Evolutionary conservation across 2,888 invertebrate genomes (phyloP), one percentile per base, ranked within the genome.

Genomic region (Tillus elongatus): DNA sequence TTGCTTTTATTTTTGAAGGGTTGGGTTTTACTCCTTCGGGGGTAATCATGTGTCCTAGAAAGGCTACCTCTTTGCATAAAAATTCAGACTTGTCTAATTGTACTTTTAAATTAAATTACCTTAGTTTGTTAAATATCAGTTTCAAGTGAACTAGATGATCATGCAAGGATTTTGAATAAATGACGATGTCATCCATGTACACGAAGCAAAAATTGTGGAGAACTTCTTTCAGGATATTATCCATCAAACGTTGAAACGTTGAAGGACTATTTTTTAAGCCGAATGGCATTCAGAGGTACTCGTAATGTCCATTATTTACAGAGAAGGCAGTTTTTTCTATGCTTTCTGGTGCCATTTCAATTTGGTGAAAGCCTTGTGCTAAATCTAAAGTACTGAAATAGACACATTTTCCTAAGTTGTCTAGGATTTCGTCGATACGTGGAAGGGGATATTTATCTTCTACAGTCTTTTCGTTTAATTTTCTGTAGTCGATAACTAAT

Each of bases 111-210:
- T 34, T 33, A 12, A 27, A 10, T 8, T 37, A 24, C 10, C 30
- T n/a, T 3, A 39, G 24, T 3, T 13, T 14, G 29, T 14, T 10
- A 11, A 39, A 39, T 1, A 39, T 32, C 4, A 13, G 19, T 10
- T 37, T 13, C 12, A 39, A 14, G 19, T 36, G 38, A 13, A 12
- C 8, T n/a, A 39, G 13, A 11, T 34, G 38, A 35, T 37, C 34
- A 3, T 34, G 28, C 8, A 37, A 14, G 3, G 31, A 34, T 3
- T 28, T 34, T 3, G 46, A 30, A 26, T 32, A 42, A 19, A 42
- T 35, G 10, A 56, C 33, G 10, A 56, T 46, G 16, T 56, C 54
- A 37, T 57, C 54, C 16, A 54, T 41, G 40, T 53, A 58, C 2
- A 41, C 39, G 2, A 39, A 33, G 9, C 43, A 41, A 15, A 35